Conservation (phyloP, 2,888 invertebrate species). For the Steromphala cineraria region DNA sequence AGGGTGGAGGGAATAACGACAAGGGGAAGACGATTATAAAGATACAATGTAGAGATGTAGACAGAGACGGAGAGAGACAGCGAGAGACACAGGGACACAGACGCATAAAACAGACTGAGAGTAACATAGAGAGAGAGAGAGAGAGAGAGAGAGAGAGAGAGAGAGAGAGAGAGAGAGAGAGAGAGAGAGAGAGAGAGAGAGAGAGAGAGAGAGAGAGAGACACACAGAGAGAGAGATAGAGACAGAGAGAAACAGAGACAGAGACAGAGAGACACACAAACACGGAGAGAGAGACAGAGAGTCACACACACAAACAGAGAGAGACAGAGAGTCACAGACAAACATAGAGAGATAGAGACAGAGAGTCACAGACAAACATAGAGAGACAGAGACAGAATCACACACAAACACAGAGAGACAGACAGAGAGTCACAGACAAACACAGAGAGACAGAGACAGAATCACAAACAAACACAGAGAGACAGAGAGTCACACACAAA, state of each 20-base stretch:
- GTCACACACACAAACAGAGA: background rate
- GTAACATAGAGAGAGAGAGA: no score
- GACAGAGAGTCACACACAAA: background rate
- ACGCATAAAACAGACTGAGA: no score
- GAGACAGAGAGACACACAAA: background rate
- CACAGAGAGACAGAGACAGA: background rate
- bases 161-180: no score
- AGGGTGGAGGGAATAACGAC: background rate
- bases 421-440: background rate
- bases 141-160: no score
- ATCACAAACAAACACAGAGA: conserved; percentile 15
- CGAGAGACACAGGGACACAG: background rate
- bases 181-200: no score
- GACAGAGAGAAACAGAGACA: background rate
- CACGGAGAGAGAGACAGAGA: background rate
- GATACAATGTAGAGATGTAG: background rate
- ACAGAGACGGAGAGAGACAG: background rate
- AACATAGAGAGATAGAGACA: background rate
- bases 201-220: no score
- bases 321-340: background rate
- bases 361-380: background rate
- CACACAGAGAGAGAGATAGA: background rate
- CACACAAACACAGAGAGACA: background rate
- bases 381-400: background rate
- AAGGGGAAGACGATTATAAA: background rate